Evolutionary conservation across 2,888 invertebrate genomes (phyloP), one percentile per base, ranked within the genome.

Genomic region (Erpobdella octoculata): DNA sequence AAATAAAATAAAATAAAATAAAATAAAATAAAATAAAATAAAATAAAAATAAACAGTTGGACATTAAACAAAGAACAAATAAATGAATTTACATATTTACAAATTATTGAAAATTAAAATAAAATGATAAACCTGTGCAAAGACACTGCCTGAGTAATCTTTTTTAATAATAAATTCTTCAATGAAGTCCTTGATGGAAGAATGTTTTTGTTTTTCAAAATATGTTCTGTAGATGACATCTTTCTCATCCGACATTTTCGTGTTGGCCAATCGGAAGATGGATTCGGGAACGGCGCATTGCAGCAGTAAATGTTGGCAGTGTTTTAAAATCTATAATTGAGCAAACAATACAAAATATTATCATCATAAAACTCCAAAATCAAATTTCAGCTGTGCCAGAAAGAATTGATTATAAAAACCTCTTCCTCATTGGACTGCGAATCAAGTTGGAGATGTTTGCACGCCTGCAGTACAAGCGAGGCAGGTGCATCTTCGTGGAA

Each of bases 211-310:
- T 21, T 77, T 64, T n/a, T 74, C 59, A 66, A 76, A 76, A 75
- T 81, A 81, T 0, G 73, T 71, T 1, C 74, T 41, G 15, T 73
- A 65, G 33, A 79, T 41, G 1, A 61, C 35, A 1, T 69, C 71
- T 37, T 77, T 77, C 9, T 78, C 73, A 1, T 15, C 28, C 0
- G 73, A 65, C 4, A 79, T 68, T 28, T 64, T 41, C 31, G 75
- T 73, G 28, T 76, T 75, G 4, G 72, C 64, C 33, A 78, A 70
- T 21, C 79, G 76, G 3, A 79, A 70, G 5, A 81, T 75, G n/a
- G 79, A 74, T 41, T 80, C 80, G 0, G 81, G 80, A 2, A 80
- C 79, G 25, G 80, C 79, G 75, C 79, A 78, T 77, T 79, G 79
- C 38, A 81, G 72, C 59, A 81, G 73, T n/a, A 75, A 77, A 76